Conservation (phyloP, 2,797 vertebrate genomes). For the Bovichtus variegatus region DNA sequence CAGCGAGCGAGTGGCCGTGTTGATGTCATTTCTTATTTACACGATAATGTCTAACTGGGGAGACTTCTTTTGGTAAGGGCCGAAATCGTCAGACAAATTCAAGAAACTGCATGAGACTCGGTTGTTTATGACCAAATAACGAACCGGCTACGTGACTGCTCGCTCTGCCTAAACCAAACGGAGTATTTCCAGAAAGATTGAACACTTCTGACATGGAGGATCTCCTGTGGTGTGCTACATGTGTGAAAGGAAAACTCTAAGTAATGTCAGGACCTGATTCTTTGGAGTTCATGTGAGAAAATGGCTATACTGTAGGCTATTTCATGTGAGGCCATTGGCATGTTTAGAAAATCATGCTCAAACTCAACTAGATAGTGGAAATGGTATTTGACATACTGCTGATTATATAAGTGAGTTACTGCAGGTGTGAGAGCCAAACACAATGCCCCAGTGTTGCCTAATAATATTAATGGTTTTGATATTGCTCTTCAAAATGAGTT, state of each 20-base stretch:
- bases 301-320: not conserved
- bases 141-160: not conserved
- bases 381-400: constrained; percentile 12
- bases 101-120: not conserved
- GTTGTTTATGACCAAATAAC: not conserved
- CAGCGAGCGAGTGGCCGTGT: no score
- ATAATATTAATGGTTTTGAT: constrained; percentile 53
- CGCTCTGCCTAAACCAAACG: no score
- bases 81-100: not conserved
- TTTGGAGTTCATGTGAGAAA: no score
- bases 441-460: constrained; percentile 21
- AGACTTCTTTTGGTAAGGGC: not conserved
- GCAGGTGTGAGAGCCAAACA: constrained; percentile 16
- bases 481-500: constrained; percentile 50
- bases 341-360: constrained; percentile 18
- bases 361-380: constrained; percentile 7
- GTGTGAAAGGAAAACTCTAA: no score
- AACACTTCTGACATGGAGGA: no score
- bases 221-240: no score
- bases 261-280: no score
- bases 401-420: constrained; percentile 33
- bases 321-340: constrained; percentile 5
- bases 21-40: no score
- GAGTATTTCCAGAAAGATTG: no score
- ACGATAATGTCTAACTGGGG: no score